Base-by-base conservation (phyloP, 2,113 vertebrate species). In the Seriola rivoliana region DNA sequence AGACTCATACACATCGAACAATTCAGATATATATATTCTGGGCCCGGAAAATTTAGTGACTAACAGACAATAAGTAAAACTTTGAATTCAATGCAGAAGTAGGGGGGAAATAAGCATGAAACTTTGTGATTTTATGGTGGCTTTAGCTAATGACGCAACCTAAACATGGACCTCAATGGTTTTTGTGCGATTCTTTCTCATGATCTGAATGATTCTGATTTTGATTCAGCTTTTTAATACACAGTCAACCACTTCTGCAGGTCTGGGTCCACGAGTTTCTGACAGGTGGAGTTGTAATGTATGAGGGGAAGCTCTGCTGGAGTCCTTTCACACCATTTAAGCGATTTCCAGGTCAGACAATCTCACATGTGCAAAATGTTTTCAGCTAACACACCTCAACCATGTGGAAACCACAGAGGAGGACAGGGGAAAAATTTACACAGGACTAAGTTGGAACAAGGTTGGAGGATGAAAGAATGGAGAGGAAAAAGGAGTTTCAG, bases 241-340 rank as follows among this genome's bases (percentile, higher is more conserved):
- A 59, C 19, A 52, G 63, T 38, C 46, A 16, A 62, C 55, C 23
- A n/a, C 66, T 67, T 50, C 58, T 84, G 29, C 64, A 68, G 58
- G 64, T 54, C 60, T 29, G 29, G 29, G 29, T 29, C 29, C 29
- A 29, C 29, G 29, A 29, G 29, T 29, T 32, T 80, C 59, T 59
- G 80, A 86, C 85, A 91, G 89, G 85, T 80, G 63, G 69, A 87
- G 88, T 29, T 80, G 86, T 87, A 68, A 89, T 90, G 82, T 90
- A 91, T 72, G 89, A 91, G 91, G 86, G 87, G 87, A 75, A 93
- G 84, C 93, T 90, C 82, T 74, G 93, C 85, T 86, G 88, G 92
- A 91, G 90, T 87, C 78, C 77, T 89, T 89, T 93, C 89, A 95
- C 87, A 91, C 88, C 86, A 69, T 93, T 93, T 94, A 94, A 95